Evolutionary conservation across 2,797 vertebrate species (phyloP), one percentile per base, ranked within the genome.

Genomic region (Momotus momota): DNA sequence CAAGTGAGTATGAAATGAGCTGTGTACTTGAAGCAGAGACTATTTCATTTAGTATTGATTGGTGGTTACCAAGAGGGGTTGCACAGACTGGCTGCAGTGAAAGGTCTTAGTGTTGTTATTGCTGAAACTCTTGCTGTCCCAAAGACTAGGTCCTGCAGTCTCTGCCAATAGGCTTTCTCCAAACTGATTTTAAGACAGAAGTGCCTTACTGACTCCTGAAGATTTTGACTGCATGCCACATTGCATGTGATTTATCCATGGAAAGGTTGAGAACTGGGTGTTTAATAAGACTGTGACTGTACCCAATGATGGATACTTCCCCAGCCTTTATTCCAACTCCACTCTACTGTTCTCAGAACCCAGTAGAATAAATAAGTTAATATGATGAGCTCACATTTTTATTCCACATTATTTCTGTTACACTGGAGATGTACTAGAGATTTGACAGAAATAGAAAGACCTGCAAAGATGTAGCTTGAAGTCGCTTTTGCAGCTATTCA

Each of bases 161-260:
- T 93, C 54, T 72, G 52, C 20, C 22, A 51, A 70, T 26, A 54
- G 19, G 22, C 8, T 73, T 73, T n/a, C 51, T 62, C 26, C 67
- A 58, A 41, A 66, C 3, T 33, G 6, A 20, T 73, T 71, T 70
- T 66, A 77, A 66, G 69, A 79, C 17, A 77, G 40, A 70, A 58
- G 31, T n/a, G 41, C 27, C 35, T 62, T 40, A 33, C 16, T 33
- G 61, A 29, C 12, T 65, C 21, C 18, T 65, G 75, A 72, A 82
- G 40, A 61, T 43, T 87, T 87, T 84, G 41, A 74, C 40, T 31
- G n/a, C 14, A 4, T 57, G 22, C n/a, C 12, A 74, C 45, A 9
- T 1, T 55, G 19, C 1, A 0, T 26, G 31, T 52, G 57, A 72
- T 12, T 49, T 74, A 46, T 5, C 18, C 26, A 16, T 14, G 17